A percentile compares a stretch with the other conserved stretches of the same genome.
Conservation (phyloP, 92 coral and sea anemone species). For the Blastomussa wellsi region DNA sequence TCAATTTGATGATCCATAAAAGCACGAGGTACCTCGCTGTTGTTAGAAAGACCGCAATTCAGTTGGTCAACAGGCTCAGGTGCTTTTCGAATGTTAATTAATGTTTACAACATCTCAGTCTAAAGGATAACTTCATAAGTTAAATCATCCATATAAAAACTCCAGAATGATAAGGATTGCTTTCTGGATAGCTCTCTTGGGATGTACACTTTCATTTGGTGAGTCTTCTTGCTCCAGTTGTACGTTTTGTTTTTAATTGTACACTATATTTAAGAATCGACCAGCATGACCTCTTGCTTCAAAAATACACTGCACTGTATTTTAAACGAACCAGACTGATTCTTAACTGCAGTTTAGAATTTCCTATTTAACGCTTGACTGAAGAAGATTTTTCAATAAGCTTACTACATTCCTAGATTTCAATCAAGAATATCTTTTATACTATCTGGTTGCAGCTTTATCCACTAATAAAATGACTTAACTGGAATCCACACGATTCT, state of each 20-base stretch:
- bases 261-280: neutral
- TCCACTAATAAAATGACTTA: neutral
- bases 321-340: too few species aligned
- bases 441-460: neutral
- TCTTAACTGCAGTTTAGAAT: neutral
- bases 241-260: neutral
- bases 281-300: neutral
- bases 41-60: neutral
- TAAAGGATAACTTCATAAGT: neutral
- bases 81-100: neutral
- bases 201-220: slow-evolving; percentile 6
- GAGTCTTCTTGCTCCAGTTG: neutral
- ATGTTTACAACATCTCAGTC: neutral
- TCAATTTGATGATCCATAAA: neutral
- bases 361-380: neutral
- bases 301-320: neutral
- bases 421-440: neutral
- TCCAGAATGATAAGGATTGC: slow-evolving; percentile 12
- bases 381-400: neutral
- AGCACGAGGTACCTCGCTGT: neutral
- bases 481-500: neutral
- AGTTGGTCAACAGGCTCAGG: slow-evolving; percentile 11
- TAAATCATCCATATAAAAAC: neutral
- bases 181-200: neutral
- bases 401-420: neutral